phyloP scores from a whole-genome alignment of 1,140 invertebrate species.

The Teleogryllus occipitalis region DNA sequence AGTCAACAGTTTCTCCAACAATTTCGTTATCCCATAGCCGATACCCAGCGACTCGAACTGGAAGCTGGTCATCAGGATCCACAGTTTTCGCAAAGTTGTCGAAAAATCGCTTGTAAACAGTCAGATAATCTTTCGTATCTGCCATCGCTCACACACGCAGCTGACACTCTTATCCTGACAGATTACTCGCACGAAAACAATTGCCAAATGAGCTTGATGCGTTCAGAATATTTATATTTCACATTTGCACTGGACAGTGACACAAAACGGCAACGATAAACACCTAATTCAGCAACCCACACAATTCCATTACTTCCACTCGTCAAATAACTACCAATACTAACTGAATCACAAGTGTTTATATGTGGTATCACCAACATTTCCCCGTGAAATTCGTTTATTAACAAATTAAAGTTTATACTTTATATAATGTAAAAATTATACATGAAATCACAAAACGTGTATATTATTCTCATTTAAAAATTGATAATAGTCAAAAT shows the following conservation, averaged over 20 bases:
- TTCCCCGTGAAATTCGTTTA: too few species aligned
- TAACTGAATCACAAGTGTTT: background rate
- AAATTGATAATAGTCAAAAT: too few species aligned
- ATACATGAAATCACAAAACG: too few species aligned
- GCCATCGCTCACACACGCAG: conserved; percentile 7
- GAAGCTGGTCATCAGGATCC: conserved; percentile 61
- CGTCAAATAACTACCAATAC: conserved; percentile 11
- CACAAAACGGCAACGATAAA: background rate
- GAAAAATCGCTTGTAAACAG: conserved; percentile 57
- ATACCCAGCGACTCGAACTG: conserved; percentile 58
- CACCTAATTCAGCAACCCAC: background rate
- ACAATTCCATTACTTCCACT: background rate
- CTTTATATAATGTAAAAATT: too few species aligned
- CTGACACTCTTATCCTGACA: background rate
- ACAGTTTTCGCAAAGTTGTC: conserved; percentile 55
- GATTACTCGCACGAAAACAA: background rate
- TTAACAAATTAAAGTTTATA: too few species aligned
- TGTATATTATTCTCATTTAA: too few species aligned
- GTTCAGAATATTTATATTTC: background rate
- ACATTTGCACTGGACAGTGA: background rate
- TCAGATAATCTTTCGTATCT: conserved; percentile 46
- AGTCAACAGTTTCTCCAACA: conserved; percentile 65
- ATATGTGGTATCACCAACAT: background rate
- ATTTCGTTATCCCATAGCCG: conserved; percentile 59
- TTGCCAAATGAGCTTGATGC: background rate